Evolutionary conservation across 2,113 vertebrate genomes (phyloP).

Genomic region (Coptodon bakossiorum): DNA sequence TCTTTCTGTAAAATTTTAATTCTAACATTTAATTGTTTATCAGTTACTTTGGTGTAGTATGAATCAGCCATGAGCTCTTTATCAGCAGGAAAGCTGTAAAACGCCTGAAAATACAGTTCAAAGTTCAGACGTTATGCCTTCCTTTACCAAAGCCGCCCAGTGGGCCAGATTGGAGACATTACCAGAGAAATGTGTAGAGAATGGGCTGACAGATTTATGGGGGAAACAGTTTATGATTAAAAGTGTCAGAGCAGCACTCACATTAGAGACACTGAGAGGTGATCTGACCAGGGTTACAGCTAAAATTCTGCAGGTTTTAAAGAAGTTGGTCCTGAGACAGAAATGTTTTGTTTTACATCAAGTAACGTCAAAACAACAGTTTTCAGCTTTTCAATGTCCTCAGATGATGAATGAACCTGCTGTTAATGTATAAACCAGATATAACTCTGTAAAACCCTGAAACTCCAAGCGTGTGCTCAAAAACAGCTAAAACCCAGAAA

Average conservation of each 20-base stretch:
- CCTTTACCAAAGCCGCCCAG: accelerated
- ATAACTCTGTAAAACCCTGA: not conserved
- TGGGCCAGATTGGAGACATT: accelerated
- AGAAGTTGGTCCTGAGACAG: too few species aligned
- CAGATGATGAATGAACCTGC: not conserved
- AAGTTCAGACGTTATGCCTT: not conserved
- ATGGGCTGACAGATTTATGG: not conserved
- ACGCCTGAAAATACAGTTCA: not conserved
- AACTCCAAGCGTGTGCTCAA: not conserved
- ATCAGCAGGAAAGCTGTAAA: not conserved
- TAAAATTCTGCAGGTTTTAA: accelerated
- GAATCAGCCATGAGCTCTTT: accelerated
- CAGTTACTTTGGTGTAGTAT: accelerated
- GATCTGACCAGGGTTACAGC: not conserved
- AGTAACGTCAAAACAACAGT: too few species aligned
- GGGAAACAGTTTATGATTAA: not conserved
- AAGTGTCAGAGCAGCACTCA: not conserved
- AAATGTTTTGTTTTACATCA: not conserved
- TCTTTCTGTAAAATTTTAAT: not conserved
- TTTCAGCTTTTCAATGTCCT: not conserved
- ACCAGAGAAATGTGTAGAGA: not conserved
- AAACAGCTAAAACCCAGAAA: not conserved
- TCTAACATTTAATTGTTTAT: not conserved
- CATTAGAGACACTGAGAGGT: accelerated
- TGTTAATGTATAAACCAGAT: too few species aligned